phyloP scores from a whole-genome alignment of 2,888 invertebrate genomes.

The Phasia obesa region DNA sequence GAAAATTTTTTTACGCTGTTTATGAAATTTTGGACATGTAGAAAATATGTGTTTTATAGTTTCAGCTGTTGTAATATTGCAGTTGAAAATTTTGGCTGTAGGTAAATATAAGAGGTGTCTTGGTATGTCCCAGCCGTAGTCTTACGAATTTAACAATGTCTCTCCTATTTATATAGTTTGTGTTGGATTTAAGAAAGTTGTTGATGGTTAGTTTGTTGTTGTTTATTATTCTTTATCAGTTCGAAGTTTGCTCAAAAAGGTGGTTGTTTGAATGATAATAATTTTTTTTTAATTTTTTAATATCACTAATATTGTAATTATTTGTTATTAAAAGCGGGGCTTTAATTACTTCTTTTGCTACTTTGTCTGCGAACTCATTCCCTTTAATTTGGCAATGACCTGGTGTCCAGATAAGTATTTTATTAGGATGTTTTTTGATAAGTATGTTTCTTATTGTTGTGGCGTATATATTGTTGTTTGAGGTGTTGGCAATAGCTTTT shows the following conservation, averaged over 20 bases:
- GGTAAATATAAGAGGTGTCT: neutral
- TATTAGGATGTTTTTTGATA: neutral
- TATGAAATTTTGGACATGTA: neutral
- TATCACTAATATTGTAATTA: neutral
- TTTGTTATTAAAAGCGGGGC: neutral
- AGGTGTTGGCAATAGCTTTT: too few species aligned
- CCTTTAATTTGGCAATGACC: too few species aligned
- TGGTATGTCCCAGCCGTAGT: constrained; percentile 2
- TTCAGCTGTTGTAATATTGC: neutral
- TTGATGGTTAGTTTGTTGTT: neutral
- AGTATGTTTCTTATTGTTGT: too few species aligned
- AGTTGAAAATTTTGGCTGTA: neutral
- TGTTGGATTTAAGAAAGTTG: neutral
- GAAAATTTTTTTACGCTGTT: neutral
- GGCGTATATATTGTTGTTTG: too few species aligned
- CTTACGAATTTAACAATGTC: neutral
- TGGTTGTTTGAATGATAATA: neutral
- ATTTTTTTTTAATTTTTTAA: neutral
- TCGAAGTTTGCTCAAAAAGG: neutral
- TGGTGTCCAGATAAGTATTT: constrained; percentile 22
- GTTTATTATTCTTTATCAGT: neutral
- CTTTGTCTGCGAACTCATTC: too few species aligned
- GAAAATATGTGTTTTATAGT: neutral
- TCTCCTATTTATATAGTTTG: neutral
- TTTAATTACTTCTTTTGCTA: neutral